Percentiles rank a stretch among this genome's conserved stretches.
Conservation (phyloP, 2,888 invertebrate genomes). For the Stramonita haemastoma region DNA sequence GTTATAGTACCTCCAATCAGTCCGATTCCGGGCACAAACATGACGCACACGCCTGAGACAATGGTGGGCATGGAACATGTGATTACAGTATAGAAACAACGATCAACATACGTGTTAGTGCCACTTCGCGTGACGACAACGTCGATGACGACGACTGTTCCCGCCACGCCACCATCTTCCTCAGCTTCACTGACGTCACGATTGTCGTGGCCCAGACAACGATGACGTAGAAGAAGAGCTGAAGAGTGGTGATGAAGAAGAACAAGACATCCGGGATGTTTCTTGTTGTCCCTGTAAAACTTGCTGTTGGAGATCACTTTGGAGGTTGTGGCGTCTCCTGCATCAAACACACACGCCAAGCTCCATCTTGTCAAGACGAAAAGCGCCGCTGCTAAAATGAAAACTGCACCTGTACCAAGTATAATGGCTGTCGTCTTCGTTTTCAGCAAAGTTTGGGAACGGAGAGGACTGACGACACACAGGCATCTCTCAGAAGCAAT, state of each 20-base stretch:
- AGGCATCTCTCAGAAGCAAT: constrained; percentile 12
- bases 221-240: constrained; percentile 5
- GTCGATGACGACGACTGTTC: neutral
- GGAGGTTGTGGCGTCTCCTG: neutral
- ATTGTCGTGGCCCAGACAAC: neutral
- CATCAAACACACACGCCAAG: neutral
- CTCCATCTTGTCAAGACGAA: neutral
- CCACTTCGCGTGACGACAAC: constrained; percentile 7
- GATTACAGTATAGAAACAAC: neutral
- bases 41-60: neutral
- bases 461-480: constrained; percentile 20
- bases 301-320: neutral
- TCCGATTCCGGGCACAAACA: neutral
- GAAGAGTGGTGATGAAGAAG: neutral
- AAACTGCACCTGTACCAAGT: neutral
- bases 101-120: neutral
- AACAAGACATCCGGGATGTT: neutral
- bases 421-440: neutral
- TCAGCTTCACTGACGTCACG: constrained; percentile 24
- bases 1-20: constrained; percentile 2
- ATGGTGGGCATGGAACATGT: constrained; percentile 3
- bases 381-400: neutral
- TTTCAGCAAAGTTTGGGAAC: neutral
- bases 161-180: neutral
- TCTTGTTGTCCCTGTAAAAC: neutral